These are phyloP conservation scores for Rallus crepitans DNA, from an alignment of 2,797 vertebrate species.

Conservation along the genomic window DNA sequence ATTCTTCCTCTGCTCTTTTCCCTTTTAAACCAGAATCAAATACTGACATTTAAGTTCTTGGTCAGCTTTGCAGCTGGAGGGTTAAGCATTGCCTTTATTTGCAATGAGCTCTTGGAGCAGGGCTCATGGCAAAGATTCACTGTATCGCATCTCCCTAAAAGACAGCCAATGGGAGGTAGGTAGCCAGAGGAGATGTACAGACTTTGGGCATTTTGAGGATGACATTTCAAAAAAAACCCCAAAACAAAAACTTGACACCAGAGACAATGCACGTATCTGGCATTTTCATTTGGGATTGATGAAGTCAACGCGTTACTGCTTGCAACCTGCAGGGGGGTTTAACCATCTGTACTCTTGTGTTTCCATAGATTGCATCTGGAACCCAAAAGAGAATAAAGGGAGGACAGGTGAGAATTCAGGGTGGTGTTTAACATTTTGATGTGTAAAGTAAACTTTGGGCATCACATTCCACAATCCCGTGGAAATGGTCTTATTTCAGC, in stretches of 20 bases:
- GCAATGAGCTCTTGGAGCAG: neutral
- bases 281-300: neutral
- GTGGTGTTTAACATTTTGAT: neutral
- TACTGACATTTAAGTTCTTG: neutral
- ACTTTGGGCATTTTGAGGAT: neutral
- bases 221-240: neutral
- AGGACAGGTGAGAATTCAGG: neutral
- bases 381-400: neutral
- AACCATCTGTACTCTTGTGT: neutral
- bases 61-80: neutral
- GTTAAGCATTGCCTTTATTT: neutral
- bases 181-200: neutral
- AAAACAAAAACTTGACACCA: neutral
- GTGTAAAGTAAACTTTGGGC: neutral
- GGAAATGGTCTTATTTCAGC: neutral
- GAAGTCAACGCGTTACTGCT: neutral
- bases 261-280: neutral
- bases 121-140: neutral
- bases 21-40: neutral
- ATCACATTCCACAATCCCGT: neutral
- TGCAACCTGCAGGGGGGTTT: neutral
- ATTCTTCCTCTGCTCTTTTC: neutral
- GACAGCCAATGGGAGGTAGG: neutral
- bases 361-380: neutral
- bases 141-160: neutral